These are phyloP conservation scores for Synergus itoensis DNA, from an alignment of 2,888 invertebrate species.

Conservation along the genomic window DNA sequence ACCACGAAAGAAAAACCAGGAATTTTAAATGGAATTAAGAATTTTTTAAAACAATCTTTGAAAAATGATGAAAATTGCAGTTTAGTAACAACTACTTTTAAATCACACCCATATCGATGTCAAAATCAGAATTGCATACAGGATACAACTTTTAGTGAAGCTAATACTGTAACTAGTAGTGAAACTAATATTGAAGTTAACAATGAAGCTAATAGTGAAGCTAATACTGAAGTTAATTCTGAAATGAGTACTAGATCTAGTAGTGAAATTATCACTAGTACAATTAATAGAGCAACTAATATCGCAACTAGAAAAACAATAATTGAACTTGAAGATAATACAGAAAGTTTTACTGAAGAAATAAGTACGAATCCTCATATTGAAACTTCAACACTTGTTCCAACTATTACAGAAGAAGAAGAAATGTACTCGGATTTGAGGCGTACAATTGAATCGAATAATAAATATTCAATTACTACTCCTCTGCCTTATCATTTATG, in stretches of 20 bases:
- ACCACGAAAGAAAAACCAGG: constrained; percentile 6
- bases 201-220: not conserved
- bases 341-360: not conserved
- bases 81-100: not conserved
- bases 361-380: not conserved
- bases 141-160: not conserved
- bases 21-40: constrained; percentile 3
- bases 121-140: not conserved
- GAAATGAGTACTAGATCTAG: not conserved
- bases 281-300: not conserved
- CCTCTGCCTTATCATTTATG: not conserved
- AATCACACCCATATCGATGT: not conserved
- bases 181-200: not conserved
- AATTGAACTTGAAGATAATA: not conserved
- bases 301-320: not conserved
- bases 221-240: not conserved
- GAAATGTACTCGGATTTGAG: not conserved
- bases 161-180: not conserved
- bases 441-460: not conserved
- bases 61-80: constrained; percentile 8
- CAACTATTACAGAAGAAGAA: not conserved
- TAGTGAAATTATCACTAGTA: not conserved
- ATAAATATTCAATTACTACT: not conserved
- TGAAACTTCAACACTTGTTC: not conserved
- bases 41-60: constrained; percentile 20